A percentile compares a stretch with the other conserved stretches of the same genome.
Conservation (phyloP, 2,888 invertebrate genomes). For the Apamea sordens region DNA sequence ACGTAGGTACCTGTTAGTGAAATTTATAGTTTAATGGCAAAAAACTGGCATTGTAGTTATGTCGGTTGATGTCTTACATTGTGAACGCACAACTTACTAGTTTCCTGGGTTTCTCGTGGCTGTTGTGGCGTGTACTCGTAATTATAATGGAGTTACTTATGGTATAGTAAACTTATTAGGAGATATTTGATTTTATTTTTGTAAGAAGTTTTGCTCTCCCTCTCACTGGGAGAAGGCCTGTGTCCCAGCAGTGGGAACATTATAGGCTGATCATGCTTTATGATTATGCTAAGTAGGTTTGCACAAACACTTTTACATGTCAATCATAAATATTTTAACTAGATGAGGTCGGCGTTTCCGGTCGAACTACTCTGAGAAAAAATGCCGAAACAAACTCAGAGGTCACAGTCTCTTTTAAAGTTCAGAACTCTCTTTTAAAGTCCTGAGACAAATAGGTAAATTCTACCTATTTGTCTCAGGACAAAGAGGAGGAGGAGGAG, state of each 20-base stretch:
- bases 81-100: slow-evolving; percentile 21
- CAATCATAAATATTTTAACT: not conserved
- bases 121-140: slow-evolving; percentile 4
- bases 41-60: slow-evolving; percentile 54
- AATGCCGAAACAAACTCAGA: too few species aligned
- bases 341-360: not conserved
- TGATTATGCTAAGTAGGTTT: too few species aligned
- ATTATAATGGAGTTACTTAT: not conserved
- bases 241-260: too few species aligned
- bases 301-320: too few species aligned
- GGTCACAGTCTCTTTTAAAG: too few species aligned
- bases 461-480: too few species aligned
- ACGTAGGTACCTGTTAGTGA: slow-evolving; percentile 43
- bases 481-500: too few species aligned
- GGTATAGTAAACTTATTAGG: not conserved
- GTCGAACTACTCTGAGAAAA: not conserved
- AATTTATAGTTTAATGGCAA: slow-evolving; percentile 60
- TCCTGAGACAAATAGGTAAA: not conserved
- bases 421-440: too few species aligned
- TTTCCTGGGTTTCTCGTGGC: slow-evolving; percentile 16
- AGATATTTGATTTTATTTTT: not conserved
- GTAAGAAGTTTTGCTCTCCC: too few species aligned
- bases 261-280: too few species aligned
- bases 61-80: slow-evolving; percentile 23
- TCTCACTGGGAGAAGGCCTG: too few species aligned